A percentile compares a stretch with the other conserved stretches of the same genome.
These are phyloP conservation scores for Chrysina gloriosa DNA, from an alignment of 2,888 invertebrate species.

Conservation along the genomic window DNA sequence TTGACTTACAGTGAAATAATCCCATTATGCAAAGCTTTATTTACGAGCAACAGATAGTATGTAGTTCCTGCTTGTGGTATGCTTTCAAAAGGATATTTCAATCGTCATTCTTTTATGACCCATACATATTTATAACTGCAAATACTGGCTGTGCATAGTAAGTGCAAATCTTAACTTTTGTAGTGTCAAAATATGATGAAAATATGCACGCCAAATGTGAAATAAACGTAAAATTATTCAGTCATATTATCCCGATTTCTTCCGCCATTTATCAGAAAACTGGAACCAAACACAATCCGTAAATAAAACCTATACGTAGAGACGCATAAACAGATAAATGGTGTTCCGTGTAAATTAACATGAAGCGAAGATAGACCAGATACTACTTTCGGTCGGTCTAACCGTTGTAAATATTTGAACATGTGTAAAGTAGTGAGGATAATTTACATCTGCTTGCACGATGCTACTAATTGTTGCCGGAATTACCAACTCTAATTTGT, in stretches of 20 bases:
- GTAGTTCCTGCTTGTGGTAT: too few relatives aligned
- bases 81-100: too few relatives aligned
- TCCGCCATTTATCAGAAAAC: constrained; percentile 14
- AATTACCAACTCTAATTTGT: constrained; percentile 31
- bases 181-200: not conserved
- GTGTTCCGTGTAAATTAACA: constrained; percentile 32
- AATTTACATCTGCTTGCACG: constrained; percentile 36
- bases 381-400: constrained; percentile 29
- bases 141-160: too few relatives aligned
- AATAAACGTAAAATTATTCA: not conserved
- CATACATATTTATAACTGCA: not conserved
- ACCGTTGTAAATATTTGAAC: constrained; percentile 38
- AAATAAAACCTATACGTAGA: constrained; percentile 30
- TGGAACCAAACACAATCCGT: not conserved
- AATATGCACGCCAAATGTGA: not conserved
- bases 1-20: not conserved
- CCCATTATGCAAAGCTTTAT: not conserved
- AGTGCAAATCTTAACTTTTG: too few relatives aligned
- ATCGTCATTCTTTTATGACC: too few relatives aligned
- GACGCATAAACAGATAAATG: constrained; percentile 36
- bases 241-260: constrained; percentile 17
- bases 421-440: constrained; percentile 25
- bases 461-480: constrained; percentile 37
- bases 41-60: too few relatives aligned
- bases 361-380: constrained; percentile 36